Evolutionary conservation across 2,888 invertebrate genomes (phyloP), one percentile per base, ranked within the genome.

Genomic region (Cryptus armator): DNA sequence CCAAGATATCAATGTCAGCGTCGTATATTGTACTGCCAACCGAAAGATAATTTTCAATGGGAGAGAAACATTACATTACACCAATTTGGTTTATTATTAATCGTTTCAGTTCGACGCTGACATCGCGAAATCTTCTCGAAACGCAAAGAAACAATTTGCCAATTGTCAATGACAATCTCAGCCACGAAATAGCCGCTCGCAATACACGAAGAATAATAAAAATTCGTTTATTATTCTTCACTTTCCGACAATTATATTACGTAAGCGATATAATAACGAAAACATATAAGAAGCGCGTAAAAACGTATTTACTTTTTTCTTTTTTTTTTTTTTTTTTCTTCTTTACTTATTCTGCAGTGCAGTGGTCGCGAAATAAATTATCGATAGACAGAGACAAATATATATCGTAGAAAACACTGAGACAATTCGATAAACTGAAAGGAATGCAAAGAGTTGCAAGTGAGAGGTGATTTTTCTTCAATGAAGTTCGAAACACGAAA

Each of bases 361-460:
- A 7, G 37, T 9, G 37, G 37, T 24, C 37, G 37, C 37, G 37
- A 37, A 37, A 37, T 37, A 74, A 74, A 66, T 70, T 67, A 81
- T 78, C 48, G 48, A 48, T 12, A 48, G 48, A 48, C 48, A 48
- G 14, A 48, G 37, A 68, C 44, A 72, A 59, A 62, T 59, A 85
- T 71, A 48, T 29, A 78, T 66, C 79, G 71, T 71, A 85, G 79
- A 67, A 66, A 70, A 82, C 71, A 79, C 71, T 37, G 79, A 79
- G 79, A 85, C 48, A 72, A 85, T 82, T 76, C 67, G 74, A 67
- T 62, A 71, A 76, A 79, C 51, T 71, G 59, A 79, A 51, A 82
- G 85, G 79, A 85, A 82, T 85, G 82, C 85, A 79, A 79, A 85
- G 44, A 85, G 51, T 82, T 70, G 66, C 48, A 71, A 16, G 29